phyloP scores from a whole-genome alignment of 2,797 vertebrate genomes.

The Hemitrygon akajei region DNA sequence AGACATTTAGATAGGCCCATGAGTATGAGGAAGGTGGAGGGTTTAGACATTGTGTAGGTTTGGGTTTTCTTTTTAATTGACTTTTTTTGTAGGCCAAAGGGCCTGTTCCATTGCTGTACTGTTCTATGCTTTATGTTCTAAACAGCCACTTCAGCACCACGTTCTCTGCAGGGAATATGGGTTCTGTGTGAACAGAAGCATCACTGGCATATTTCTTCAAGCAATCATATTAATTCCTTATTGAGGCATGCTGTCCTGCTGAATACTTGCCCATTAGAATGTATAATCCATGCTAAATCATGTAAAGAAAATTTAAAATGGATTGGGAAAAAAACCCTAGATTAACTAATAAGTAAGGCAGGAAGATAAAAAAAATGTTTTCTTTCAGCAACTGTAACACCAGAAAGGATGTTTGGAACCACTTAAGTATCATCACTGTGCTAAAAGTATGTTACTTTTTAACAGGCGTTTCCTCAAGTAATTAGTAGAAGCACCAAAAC shows the following conservation, averaged over 20 bases:
- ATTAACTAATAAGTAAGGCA: neutral
- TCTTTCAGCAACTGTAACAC: neutral
- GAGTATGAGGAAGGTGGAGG: too few relatives aligned
- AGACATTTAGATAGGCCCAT: too few relatives aligned
- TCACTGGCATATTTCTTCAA: neutral
- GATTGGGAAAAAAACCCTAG: neutral
- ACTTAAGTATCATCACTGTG: neutral
- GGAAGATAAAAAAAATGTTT: neutral
- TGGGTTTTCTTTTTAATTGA: too few relatives aligned
- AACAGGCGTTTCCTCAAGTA: neutral
- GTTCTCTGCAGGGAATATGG: neutral
- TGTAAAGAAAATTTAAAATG: neutral
- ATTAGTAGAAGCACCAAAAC: neutral
- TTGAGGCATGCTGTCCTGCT: neutral
- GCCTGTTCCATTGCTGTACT: too few relatives aligned
- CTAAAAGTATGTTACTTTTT: neutral
- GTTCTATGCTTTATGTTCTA: too few relatives aligned
- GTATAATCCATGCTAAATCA: neutral
- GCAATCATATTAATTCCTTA: neutral
- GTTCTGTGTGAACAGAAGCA: neutral
- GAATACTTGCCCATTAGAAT: neutral
- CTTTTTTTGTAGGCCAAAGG: too few relatives aligned
- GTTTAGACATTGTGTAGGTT: too few relatives aligned
- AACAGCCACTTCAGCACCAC: neutral
- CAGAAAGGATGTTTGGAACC: neutral